Evolutionary conservation across 30 jellyfish, hydroid and myxozoan genomes (phyloP), one percentile per base, ranked within the genome.

Genomic region (Sanderia malayensis): DNA sequence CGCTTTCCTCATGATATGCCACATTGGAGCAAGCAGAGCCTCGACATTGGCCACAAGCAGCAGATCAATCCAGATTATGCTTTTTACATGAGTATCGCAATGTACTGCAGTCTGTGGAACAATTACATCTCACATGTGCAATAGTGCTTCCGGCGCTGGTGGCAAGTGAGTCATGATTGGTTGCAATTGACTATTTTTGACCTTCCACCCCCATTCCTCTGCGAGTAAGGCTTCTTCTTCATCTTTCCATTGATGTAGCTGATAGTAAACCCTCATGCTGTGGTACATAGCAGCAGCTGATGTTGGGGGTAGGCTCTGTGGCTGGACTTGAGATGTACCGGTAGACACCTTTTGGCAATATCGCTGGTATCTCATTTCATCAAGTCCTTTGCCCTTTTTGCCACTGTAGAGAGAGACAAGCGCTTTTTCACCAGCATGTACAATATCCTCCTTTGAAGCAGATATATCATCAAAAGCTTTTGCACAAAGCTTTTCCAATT

Each of bases 251-350:
- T 49, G 64, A 9, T 49, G 23, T 49, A 49, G 27, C 27, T 49
- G 64, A 49, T 9, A 24, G 18, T 49, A 49, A 2, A 49, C 64
- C 27, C 27, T 15, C 23, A 49, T 15, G 64, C 64, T 49, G 64
- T 49, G 64, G 24, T 9, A 49, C 27, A 15, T 15, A 9, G 64
- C 64, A 9, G 64, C 64, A 9, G 64, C 64, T 9, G 64, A 15
- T 9, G 64, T 49, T 49, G 64, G 64, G 27, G 64, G 64, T 49
- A 49, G 64, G 27, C 27, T 49, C 64, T 49, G 64, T 49, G 64
- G 64, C 64, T 49, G 64, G 64, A 49, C 64, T 9, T 49, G 64
- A 9, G 64, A 49, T 15, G 64, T 49, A 9, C 27, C 2, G 27
- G 64, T 49, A 9, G 52, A 15, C 3, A 49, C 27, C 64, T 49